Percentiles rank a stretch among this genome's conserved stretches.
Conservation (phyloP, 2,113 vertebrate species). For the Galeopterus variegatus region DNA sequence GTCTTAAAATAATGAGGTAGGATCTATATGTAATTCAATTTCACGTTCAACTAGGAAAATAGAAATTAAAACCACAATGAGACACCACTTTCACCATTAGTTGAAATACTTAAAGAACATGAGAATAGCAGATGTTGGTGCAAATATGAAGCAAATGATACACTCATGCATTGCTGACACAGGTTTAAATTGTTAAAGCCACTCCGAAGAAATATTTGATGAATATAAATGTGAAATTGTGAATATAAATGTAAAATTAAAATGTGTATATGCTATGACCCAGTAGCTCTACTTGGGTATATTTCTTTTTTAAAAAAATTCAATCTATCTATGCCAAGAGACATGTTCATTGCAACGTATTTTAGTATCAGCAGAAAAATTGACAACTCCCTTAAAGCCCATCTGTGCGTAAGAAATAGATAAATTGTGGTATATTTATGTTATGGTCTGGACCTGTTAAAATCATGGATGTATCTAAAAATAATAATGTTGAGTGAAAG, state of each 20-base stretch:
- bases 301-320: not conserved
- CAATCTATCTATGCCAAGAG: not conserved
- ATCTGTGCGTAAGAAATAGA: not conserved
- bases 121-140: not conserved
- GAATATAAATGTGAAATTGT: not conserved
- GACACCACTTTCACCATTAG: not conserved
- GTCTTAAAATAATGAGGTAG: not conserved
- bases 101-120: not conserved
- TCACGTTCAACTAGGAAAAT: not conserved
- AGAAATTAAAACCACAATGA: not conserved
- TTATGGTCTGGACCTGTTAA: not conserved
- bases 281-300: not conserved
- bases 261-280: not conserved
- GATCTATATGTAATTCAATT: not conserved
- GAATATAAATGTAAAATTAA: not conserved
- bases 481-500: slow-evolving; percentile 12
- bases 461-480: not conserved
- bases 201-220: not conserved
- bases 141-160: too few species aligned
- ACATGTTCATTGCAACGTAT: not conserved
- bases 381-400: not conserved
- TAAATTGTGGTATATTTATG: not conserved
- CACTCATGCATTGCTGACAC: not conserved
- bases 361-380: not conserved
- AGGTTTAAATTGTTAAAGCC: not conserved